Evolutionary conservation across 2,888 invertebrate species (phyloP), one percentile per base, ranked within the genome.

Genomic region (Lagria hirta): DNA sequence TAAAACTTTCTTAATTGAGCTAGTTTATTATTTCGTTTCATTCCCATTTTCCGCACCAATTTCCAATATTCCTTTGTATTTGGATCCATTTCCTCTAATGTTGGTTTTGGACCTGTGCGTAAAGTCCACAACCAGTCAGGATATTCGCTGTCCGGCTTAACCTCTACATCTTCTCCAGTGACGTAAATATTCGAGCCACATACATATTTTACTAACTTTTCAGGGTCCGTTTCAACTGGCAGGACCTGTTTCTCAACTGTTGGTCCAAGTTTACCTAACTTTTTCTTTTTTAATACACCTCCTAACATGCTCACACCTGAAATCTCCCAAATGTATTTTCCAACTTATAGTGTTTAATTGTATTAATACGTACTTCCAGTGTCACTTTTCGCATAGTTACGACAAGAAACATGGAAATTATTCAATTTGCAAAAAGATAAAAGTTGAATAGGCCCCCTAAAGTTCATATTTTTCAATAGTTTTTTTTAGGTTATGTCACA

Each of bases 121-220:
- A 96, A 63, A 2, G 62, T 73, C 95, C 94, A 96, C 45, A 97
- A 73, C 96, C 96, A 97, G 1, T 85, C 84, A 0, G 96, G 97
- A 72, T 97, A 97, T 65, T 93, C 90, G 12, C 75, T 75, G 62
- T 90, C 86, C 0, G 83, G 78, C 66, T 83, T 84, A 10, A 84
- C 45, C 71, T 87, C 79, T 0, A 94, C 74, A 64, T 95, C 93
- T 66, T 88, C 81, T 1, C 92, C 88, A 7, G 85, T 84, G 64
- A 82, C 81, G 45, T 80, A 75, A 36, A 91, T 84, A 67, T 96
- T 94, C 41, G 86, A 85, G 2, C 96, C 96, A 60, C 95, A 95
- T 4, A 88, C 84, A 64, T 79, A 84, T 40, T 74, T 82, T 0
- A 86, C 79, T 15, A 97, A 74, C 66, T 82, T 87, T 13, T 82